Base-by-base conservation (phyloP, 2,113 vertebrate genomes). In the Poeciliopsis turrubarensis region DNA sequence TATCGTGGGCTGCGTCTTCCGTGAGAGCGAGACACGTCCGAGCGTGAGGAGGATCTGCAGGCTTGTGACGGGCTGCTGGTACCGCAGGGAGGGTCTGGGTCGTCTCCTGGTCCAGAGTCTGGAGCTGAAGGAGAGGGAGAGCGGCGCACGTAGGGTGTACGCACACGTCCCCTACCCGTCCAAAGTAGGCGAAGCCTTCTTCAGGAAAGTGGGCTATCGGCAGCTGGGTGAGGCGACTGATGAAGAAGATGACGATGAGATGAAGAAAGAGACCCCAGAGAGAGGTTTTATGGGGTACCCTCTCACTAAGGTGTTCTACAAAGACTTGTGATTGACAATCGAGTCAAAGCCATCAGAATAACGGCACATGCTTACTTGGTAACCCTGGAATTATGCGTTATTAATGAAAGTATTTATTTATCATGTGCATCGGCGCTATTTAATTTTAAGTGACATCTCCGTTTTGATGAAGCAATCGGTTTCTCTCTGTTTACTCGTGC, bases 21-120 rank as follows among this genome's bases (percentile, higher is more conserved):
- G 70, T 70, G 95, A 86, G 75, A 84, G 70, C 0, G 86, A 71
- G 60, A 65, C 3, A 10, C 80, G 86, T 0, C 60, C 70, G 0
- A 87, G 83, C 0, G 83, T 93, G 26, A 91, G 92, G 22, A 92
- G 94, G 70, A 89, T 97, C 69, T 95, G 95, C 78, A 92, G 96
- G 75, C 73, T 97, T 77, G 95, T 96, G 2, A 95, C 95, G 6
- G 92, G 93, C 69, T 92, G 91, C 84, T 94, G 96, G 95, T 95
- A 97, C 80, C 93, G 95, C 17, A 90, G 93, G 71, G 91, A 93
- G 41, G 96, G 96, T 0, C 92, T 97, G 64, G 96, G 92, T 8
- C 86, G 91, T 27, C 90, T 96, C 57, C 92, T 95, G 0, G 94
- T 96, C 34, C 90, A 94, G 65, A 94, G 94, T 26, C 77, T 96